A percentile compares a stretch with the other conserved stretches of the same genome.
Evolutionary conservation across 2,113 vertebrate genomes (phyloP).

Genomic region (Chaetops frenatus): DNA sequence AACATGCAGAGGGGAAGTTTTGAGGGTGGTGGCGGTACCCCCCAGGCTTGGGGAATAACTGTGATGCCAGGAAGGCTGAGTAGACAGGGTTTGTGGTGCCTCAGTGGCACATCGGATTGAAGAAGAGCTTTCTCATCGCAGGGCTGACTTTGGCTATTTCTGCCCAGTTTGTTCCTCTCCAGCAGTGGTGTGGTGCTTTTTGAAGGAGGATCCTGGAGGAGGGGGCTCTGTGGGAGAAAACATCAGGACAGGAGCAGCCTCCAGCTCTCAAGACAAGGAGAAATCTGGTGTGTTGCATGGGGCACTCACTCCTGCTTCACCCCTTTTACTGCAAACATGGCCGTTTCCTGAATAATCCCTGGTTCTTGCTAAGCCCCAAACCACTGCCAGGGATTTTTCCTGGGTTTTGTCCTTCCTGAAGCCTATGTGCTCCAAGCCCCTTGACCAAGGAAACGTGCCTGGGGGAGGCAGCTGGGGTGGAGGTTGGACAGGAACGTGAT

Average conservation of each 20-base stretch:
- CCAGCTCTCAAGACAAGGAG: not conserved
- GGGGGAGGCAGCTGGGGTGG: not conserved
- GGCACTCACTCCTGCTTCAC: fast-evolving
- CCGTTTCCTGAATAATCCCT: not conserved
- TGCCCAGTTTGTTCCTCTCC: not conserved
- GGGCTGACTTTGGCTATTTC: fast-evolving
- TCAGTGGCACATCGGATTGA: fast-evolving
- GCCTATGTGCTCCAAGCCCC: not conserved
- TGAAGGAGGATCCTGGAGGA: not conserved
- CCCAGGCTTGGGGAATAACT: too few relatives aligned
- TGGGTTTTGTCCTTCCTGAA: not conserved
- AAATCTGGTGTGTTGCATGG: fast-evolving
- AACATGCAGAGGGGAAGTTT: not conserved
- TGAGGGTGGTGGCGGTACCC: not conserved
- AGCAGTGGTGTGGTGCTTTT: not conserved
- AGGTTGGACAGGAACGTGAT: not conserved
- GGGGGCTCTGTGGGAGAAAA: not conserved
- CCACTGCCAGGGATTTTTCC: not conserved
- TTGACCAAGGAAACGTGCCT: fast-evolving
- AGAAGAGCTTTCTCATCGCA: fast-evolving
- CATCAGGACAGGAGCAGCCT: not conserved
- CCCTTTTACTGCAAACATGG: fast-evolving
- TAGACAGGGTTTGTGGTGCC: fast-evolving
- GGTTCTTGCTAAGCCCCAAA: not conserved
- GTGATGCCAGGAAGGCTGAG: not conserved